Percentiles rank a stretch among this genome's conserved stretches.
Conservation (phyloP, 2,888 invertebrate genomes). For the Drosophila peninsularis region DNA sequence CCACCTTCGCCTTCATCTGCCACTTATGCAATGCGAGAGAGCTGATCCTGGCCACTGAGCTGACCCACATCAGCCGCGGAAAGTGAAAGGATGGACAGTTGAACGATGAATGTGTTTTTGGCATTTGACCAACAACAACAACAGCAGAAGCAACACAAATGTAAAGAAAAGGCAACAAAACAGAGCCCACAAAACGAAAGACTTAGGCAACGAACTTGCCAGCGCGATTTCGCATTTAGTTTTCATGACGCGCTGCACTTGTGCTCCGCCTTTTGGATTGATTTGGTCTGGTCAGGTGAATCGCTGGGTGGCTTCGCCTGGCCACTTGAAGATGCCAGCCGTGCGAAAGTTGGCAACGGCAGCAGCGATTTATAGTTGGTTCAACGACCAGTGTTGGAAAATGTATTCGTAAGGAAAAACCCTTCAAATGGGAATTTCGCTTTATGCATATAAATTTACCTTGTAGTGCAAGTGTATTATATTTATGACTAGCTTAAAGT, state of each 20-base stretch:
- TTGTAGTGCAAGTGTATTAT: neutral
- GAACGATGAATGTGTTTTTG: constrained; percentile 6
- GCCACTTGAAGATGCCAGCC: constrained; percentile 31
- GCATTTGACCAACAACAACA: constrained; percentile 10
- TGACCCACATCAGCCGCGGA: constrained; percentile 51
- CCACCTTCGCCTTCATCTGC: neutral
- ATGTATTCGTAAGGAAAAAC: neutral
- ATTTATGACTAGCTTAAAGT: neutral
- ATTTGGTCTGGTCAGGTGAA: constrained; percentile 4
- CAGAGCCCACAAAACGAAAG: constrained; percentile 48
- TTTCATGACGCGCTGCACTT: constrained; percentile 47
- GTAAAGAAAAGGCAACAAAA: neutral
- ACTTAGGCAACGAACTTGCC: constrained; percentile 73
- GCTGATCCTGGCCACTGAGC: constrained; percentile 46
- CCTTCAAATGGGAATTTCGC: neutral
- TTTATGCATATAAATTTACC: neutral
- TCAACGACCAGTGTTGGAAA: constrained; percentile 24
- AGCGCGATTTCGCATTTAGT: constrained; percentile 31
- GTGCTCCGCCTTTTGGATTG: constrained; percentile 17
- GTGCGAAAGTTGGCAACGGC: constrained; percentile 46
- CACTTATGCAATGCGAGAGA: constrained; percentile 34
- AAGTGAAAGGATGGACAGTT: constrained; percentile 59
- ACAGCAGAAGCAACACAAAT: neutral
- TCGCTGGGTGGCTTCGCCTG: constrained; percentile 7
- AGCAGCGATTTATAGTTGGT: constrained; percentile 7